These are phyloP conservation scores for Litoditis marina DNA, from an alignment of 2,888 invertebrate genomes.

Conservation along the genomic window DNA sequence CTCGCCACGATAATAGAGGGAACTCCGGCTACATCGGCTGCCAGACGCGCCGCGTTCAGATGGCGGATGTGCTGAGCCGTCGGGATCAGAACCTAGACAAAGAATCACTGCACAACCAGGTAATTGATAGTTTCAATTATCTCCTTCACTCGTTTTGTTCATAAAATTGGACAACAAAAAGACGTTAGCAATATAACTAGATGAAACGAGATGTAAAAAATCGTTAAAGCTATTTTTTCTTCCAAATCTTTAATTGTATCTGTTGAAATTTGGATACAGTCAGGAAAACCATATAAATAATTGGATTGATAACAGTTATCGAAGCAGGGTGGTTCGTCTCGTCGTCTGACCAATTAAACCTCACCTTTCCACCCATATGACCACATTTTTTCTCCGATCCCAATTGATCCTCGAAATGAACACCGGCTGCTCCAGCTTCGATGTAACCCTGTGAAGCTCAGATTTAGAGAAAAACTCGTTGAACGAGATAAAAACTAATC, in stretches of 20 bases:
- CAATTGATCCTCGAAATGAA: constrained; percentile 64
- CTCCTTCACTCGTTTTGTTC: not conserved
- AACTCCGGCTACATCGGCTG: constrained; percentile 62
- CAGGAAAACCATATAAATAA: no score
- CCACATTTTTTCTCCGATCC: constrained; percentile 64
- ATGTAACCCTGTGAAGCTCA: constrained; percentile 56
- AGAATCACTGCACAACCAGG: not conserved
- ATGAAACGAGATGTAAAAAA: no score
- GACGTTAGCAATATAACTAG: no score
- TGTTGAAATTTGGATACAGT: no score
- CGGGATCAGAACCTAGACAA: constrained; percentile 59
- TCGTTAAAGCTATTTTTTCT: no score
- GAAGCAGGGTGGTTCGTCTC: no score
- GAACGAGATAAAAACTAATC: no score
- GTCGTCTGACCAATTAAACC: not conserved
- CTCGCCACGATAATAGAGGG: constrained; percentile 63
- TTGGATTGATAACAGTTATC: no score
- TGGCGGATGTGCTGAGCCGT: constrained; percentile 62
- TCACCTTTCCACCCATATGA: constrained; percentile 62
- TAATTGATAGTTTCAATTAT: no score
- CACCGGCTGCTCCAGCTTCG: constrained; percentile 61
- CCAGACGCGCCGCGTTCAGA: constrained; percentile 63
- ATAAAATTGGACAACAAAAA: no score
- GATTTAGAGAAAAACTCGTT: no score
- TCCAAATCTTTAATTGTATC: no score